A percentile compares a stretch with the other conserved stretches of the same genome.
Conservation (phyloP, 2,888 invertebrate species). For the Dorcus parallelipipedus region DNA sequence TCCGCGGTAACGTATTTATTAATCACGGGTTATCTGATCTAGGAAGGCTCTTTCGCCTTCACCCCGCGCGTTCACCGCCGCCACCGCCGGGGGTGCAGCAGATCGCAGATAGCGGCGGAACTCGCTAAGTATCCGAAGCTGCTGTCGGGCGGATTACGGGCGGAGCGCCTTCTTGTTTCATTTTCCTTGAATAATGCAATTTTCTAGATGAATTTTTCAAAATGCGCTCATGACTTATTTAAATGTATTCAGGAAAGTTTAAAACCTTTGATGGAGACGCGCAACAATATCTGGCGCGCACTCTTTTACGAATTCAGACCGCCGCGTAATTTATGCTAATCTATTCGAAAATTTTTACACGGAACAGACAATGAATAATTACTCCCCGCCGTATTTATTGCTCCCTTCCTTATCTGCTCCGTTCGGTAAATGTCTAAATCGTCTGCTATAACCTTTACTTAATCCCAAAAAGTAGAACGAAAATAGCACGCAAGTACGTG, state of each 20-base stretch:
- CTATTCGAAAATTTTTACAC: neutral
- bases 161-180: neutral
- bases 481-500: too few relatives aligned
- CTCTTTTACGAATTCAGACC: neutral
- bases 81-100: conserved; percentile 16
- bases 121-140: neutral
- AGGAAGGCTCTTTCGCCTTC: conserved; percentile 26
- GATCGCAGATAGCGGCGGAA: conserved; percentile 16
- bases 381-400: neutral
- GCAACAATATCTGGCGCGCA: neutral
- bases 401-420: too few relatives aligned
- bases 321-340: neutral
- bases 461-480: too few relatives aligned
- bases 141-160: neutral
- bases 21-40: conserved; percentile 41
- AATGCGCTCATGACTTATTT: neutral
- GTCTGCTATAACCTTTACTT: too few relatives aligned
- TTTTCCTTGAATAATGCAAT: neutral
- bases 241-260: conserved; percentile 1
- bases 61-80: conserved; percentile 14
- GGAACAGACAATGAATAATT: conserved; percentile 2
- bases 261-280: neutral
- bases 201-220: neutral
- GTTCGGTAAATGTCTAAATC: too few relatives aligned
- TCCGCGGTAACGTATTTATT: conserved; percentile 41